Percentiles rank a stretch among this genome's conserved stretches.
Evolutionary conservation across 2,888 invertebrate species (phyloP).

Genomic region (Iphiclides podalirius): DNA sequence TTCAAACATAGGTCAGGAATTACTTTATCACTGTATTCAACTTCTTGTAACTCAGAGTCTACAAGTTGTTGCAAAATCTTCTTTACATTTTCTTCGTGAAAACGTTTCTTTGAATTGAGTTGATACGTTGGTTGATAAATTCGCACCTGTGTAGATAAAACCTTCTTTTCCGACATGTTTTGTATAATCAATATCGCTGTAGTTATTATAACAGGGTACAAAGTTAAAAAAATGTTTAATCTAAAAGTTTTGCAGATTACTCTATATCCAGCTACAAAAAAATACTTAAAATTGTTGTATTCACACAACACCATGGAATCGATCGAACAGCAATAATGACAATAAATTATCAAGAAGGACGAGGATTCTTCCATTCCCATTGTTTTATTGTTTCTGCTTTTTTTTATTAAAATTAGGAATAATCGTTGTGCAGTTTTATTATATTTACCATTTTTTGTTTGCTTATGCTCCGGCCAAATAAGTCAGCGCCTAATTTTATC

Average conservation of each 20-base stretch:
- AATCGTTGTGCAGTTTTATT: too few relatives aligned
- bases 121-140: conserved; percentile 83
- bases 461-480: conserved; percentile 34
- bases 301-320: too few relatives aligned
- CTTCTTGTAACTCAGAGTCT: conserved; percentile 79
- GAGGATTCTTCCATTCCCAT: too few relatives aligned
- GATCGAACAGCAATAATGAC: too few relatives aligned
- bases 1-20: conserved; percentile 78
- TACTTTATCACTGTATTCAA: conserved; percentile 81
- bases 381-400: too few relatives aligned
- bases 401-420: too few relatives aligned
- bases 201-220: neutral
- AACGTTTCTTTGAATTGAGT: conserved; percentile 81
- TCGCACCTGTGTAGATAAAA: conserved; percentile 57
- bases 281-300: too few relatives aligned
- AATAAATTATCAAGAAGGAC: too few relatives aligned
- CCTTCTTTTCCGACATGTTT: conserved; percentile 47
- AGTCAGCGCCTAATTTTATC: conserved; percentile 35
- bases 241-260: too few relatives aligned
- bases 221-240: too few relatives aligned
- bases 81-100: conserved; percentile 81
- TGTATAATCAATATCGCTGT: conserved; percentile 29
- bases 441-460: conserved; percentile 53
- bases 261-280: too few relatives aligned
- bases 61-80: conserved; percentile 80